These are phyloP conservation scores for Doryteuthis pealeii DNA, from an alignment of 1,140 invertebrate species.

Conservation along the genomic window DNA sequence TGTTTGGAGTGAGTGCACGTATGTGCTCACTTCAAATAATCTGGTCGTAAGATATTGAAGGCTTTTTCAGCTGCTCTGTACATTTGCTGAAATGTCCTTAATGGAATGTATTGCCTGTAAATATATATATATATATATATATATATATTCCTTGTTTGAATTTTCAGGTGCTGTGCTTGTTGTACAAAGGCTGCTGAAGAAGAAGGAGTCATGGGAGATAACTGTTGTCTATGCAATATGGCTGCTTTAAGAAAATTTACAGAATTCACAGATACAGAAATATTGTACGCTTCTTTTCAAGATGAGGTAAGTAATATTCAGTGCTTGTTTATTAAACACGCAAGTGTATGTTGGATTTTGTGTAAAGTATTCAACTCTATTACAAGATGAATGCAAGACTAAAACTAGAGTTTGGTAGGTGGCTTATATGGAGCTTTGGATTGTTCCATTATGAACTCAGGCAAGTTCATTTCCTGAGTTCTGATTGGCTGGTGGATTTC, in stretches of 20 bases:
- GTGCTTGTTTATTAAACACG: not conserved
- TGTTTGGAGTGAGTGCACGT: no score
- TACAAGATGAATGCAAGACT: no score
- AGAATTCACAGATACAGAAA: constrained; percentile 73
- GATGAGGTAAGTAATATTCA: constrained; percentile 68
- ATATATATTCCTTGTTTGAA: not conserved
- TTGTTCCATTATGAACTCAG: no score
- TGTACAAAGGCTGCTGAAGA: constrained; percentile 8
- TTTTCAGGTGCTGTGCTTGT: constrained; percentile 40
- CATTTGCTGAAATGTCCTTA: not conserved
- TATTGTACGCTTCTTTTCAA: constrained; percentile 83
- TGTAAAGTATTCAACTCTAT: not conserved
- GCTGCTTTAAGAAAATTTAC: constrained; percentile 80
- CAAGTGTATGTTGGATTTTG: not conserved
- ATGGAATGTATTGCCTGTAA: not conserved
- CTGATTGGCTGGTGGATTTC: no score
- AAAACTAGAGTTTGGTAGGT: no score
- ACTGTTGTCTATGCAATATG: constrained; percentile 86
- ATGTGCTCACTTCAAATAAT: no score
- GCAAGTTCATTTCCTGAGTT: no score
- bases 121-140: not conserved
- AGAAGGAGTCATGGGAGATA: constrained; percentile 76
- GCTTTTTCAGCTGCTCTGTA: no score
- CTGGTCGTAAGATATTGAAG: no score
- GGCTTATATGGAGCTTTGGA: no score